Evolutionary conservation across 2,888 invertebrate genomes (phyloP), one percentile per base, ranked within the genome.

Genomic region (Megalurothrips usitatus): DNA sequence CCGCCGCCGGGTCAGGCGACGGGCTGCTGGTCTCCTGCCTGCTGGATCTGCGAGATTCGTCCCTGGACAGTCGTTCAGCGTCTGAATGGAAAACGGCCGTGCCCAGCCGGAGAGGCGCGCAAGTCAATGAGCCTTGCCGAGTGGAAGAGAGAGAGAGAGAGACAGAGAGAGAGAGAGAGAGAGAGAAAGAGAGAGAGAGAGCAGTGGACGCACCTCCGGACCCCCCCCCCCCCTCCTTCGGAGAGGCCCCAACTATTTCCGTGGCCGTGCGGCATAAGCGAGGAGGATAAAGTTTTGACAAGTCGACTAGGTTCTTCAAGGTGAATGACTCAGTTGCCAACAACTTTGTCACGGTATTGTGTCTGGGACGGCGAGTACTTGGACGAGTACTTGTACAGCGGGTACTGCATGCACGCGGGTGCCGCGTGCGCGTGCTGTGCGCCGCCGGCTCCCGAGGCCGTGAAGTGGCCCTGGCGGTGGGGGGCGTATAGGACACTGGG

Each of bases 81-180:
- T 58, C 58, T 58, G 58, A 58, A 58, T 58, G 58, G 58, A 58
- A 58, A 58, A 58, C 58, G 58, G 58, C 34, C 34, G 34, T 43
- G 34, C 34, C 34, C 34, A 43, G 34, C 34, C 34, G 34, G 34
- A 43, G 34, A 43, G 58, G n/a, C 58, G 58, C 58, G 14, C 6
- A 58, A 58, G 58, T 58, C 58, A 58, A 58, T 58, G 58, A 58
- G 58, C 58, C 58, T 58, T 58, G 58, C 58, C 34, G 34, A 43
- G 34, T 43, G 34, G 34, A 43, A 43, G 34, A 43, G 34, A 6
- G 34, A 6, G 34, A 4, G 2, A 6, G 34, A 6, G 34, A n/a
- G n/a, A n/a, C n/a, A n/a, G 34, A 4, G 34, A 6, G 34, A 6
- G 34, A 4, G 34, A 6, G 34, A 6, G 34, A 43, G 34, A 6